A percentile compares a stretch with the other conserved stretches of the same genome.
phyloP scores from a whole-genome alignment of 2,797 vertebrate genomes.

The Hozukius guyotensis region DNA sequence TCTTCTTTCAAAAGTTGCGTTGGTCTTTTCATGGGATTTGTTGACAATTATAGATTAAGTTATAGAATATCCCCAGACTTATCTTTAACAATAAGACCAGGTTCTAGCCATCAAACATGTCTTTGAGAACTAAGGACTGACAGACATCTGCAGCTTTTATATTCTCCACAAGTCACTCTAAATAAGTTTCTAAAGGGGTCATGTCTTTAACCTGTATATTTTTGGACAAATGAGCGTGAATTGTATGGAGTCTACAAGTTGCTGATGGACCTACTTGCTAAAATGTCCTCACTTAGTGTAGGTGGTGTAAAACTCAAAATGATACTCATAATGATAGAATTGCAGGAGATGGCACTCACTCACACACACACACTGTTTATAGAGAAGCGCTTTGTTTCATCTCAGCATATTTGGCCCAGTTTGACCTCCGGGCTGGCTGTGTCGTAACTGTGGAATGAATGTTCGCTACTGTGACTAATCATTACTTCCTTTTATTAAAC shows the following conservation, averaged over 20 bases:
- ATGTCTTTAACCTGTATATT: conserved; percentile 12
- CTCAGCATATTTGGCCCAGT: conserved; percentile 49
- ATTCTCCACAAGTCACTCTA: neutral
- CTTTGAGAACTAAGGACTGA: neutral
- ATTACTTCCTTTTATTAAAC: conserved; percentile 60
- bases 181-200: neutral
- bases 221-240: neutral
- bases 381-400: conserved; percentile 57
- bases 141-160: neutral
- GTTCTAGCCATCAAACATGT: neutral
- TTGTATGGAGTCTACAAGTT: neutral
- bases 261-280: conserved; percentile 15
- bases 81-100: neutral
- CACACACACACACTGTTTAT: conserved; percentile 25
- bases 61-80: neutral
- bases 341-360: conserved; percentile 23
- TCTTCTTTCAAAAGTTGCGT: neutral
- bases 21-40: neutral
- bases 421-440: conserved; percentile 55
- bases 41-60: neutral
- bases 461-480: conserved; percentile 65
- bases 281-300: conserved; percentile 16
- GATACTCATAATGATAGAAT: conserved; percentile 28
- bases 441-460: conserved; percentile 55
- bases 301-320: conserved; percentile 11